Evolutionary conservation across 2,113 vertebrate species (phyloP), one percentile per base, ranked within the genome.

Genomic region (Nyctereutes procyonoides): DNA sequence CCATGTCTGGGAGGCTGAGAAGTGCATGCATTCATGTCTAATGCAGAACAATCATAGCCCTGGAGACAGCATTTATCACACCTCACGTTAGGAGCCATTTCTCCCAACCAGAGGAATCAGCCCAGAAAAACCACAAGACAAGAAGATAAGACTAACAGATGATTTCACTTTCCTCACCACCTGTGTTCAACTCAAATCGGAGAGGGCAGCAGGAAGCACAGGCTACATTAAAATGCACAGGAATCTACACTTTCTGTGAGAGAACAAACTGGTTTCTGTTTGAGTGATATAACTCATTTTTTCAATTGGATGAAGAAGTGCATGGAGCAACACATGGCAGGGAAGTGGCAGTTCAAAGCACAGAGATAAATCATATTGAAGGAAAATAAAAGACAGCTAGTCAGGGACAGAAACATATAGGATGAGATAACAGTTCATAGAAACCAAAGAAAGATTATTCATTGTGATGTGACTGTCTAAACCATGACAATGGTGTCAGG

Each of bases 191-290:
- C 19, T 51, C 65, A 48, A 80, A 48, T 28, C 77, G 5, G 19
- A 48, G 48, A 82, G 17, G 32, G 20, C 5, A 19, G 73, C 32
- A 77, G 30, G 58, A 91, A 93, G 16, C 62, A 53, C 87, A 85
- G 13, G 51, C 19, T 8, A 38, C 32, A 3, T 74, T 94, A 71
- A 58, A 67, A 84, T 92, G 3, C 95, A 0, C 0, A 51, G 17
- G 8, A 81, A 10, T 81, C 79, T 89, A 15, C 88, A 56, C 15
- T 0, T 51, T 69, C 67, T 51, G 20, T 38, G 0, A 95, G 90
- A 97, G 38, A 96, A 80, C 5, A 92, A n/a, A 74, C 65, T 90
- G 63, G 81, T 74, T 83, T 84, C 67, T 91, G 6, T 17, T 76
- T 80, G 56, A 65, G 43, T 65, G 84, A 58, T 32, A 30, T n/a